Percentiles rank a stretch among this genome's conserved stretches.
These are phyloP conservation scores for Triplophysa dalaica DNA, from an alignment of 2,113 vertebrate genomes.

Conservation along the genomic window DNA sequence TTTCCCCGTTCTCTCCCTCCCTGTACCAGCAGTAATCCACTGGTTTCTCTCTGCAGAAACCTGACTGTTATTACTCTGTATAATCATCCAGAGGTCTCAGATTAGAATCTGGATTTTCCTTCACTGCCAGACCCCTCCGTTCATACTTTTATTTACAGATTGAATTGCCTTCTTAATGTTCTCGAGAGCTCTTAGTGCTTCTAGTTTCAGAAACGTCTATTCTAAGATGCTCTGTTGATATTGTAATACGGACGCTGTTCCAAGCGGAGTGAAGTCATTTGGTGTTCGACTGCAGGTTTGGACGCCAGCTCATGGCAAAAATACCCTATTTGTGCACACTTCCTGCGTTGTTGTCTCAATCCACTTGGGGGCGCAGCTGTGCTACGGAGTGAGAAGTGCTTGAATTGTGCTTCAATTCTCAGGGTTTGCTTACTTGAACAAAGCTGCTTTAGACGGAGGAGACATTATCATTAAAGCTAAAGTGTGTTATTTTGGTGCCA, in stretches of 20 bases:
- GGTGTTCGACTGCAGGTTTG: slow-evolving; percentile 73
- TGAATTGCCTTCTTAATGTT: slow-evolving; percentile 59
- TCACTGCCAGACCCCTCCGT: slow-evolving; percentile 44
- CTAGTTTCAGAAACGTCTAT: slow-evolving; percentile 64
- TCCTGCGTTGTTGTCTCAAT: not conserved
- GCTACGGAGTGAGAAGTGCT: slow-evolving; percentile 50
- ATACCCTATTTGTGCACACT: slow-evolving; percentile 12
- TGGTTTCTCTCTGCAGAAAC: slow-evolving; percentile 14
- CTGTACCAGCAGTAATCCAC: slow-evolving; percentile 15
- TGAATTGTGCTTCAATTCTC: not conserved
- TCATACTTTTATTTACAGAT: slow-evolving; percentile 64
- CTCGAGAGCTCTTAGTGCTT: slow-evolving; percentile 66
- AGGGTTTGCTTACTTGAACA: not conserved
- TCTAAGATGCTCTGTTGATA: slow-evolving; percentile 71
- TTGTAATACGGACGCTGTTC: slow-evolving; percentile 61
- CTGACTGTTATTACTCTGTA: slow-evolving; percentile 1
- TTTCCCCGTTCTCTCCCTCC: not conserved
- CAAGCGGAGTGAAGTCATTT: slow-evolving; percentile 72
- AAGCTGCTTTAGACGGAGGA: not conserved
- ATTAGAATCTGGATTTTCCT: slow-evolving; percentile 41
- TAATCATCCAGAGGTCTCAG: slow-evolving; percentile 28
- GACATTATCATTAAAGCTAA: not conserved
- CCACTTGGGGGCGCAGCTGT: slow-evolving; percentile 75
- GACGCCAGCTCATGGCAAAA: slow-evolving; percentile 57
- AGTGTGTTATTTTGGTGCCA: not conserved